Conservation (phyloP, 2,888 invertebrate species). For the Drosophila tanythrix region DNA sequence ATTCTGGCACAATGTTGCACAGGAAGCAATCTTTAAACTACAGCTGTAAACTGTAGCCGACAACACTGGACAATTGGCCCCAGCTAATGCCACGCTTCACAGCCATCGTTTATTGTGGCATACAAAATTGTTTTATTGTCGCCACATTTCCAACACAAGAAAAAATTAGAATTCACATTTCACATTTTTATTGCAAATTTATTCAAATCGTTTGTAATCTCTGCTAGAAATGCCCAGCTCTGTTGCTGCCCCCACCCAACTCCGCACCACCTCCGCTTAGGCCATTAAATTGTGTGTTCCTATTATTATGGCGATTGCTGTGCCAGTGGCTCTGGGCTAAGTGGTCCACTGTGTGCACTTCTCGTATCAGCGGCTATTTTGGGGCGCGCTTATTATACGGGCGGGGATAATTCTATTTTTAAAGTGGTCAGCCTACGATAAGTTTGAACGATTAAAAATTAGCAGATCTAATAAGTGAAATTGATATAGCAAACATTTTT, state of each 20-base stretch:
- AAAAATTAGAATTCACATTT: conserved; percentile 63
- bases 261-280: conserved; percentile 36
- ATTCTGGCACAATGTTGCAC: conserved; percentile 70
- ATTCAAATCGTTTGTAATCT: conserved; percentile 78
- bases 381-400: conserved; percentile 34
- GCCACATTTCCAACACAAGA: conserved; percentile 59
- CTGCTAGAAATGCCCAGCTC: conserved; percentile 17
- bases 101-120: conserved; percentile 51
- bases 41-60: conserved; percentile 39
- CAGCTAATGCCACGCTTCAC: conserved; percentile 21
- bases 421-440: conserved; percentile 26
- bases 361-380: conserved; percentile 27
- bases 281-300: conserved; percentile 58
- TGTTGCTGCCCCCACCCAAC: background rate
- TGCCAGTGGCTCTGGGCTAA: conserved; percentile 55
- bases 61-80: conserved; percentile 73
- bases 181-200: conserved; percentile 80
- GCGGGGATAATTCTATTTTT: conserved; percentile 42
- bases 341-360: conserved; percentile 73
- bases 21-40: conserved; percentile 71
- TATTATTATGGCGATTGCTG: conserved; percentile 59
- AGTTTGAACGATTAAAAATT: background rate
- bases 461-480: background rate
- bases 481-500: background rate
- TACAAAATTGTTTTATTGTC: conserved; percentile 81